Evolutionary conservation across 1,140 invertebrate species (phyloP).

Genomic region (Drosophila mojavensis): DNA sequence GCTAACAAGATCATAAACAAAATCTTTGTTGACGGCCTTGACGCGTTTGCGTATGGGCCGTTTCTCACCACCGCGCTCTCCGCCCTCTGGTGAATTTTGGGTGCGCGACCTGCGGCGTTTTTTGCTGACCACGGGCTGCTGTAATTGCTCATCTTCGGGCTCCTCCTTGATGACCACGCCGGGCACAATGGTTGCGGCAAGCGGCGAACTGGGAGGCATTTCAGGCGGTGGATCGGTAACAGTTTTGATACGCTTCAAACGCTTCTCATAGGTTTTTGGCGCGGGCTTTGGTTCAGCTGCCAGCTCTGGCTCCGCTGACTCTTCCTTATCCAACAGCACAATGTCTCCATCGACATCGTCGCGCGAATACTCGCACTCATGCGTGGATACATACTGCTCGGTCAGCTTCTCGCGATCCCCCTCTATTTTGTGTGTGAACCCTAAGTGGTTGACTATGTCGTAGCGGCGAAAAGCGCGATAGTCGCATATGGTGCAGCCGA

Average conservation of each 20-base stretch:
- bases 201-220: slow-evolving; percentile 29
- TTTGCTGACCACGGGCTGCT: slow-evolving; percentile 39
- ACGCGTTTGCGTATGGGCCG: slow-evolving; percentile 87
- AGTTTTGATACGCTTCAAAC: slow-evolving; percentile 56
- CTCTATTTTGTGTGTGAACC: slow-evolving; percentile 84
- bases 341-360: slow-evolving; percentile 80
- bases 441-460: slow-evolving; percentile 86
- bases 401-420: slow-evolving; percentile 70
- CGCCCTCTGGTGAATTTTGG: slow-evolving; percentile 61
- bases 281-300: slow-evolving; percentile 40
- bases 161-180: slow-evolving; percentile 49
- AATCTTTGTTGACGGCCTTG: slow-evolving; percentile 88
- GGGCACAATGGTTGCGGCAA: neutral
- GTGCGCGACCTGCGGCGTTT: slow-evolving; percentile 69
- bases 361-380: slow-evolving; percentile 74
- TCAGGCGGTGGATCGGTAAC: slow-evolving; percentile 38
- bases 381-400: slow-evolving; percentile 71
- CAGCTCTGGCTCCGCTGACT: neutral
- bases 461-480: slow-evolving; percentile 85
- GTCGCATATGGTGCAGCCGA: slow-evolving; percentile 86
- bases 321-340: slow-evolving; percentile 61
- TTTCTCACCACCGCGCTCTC: slow-evolving; percentile 53
- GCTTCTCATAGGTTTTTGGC: slow-evolving; percentile 60
- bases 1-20: slow-evolving; percentile 88
- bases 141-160: slow-evolving; percentile 36